A percentile compares a stretch with the other conserved stretches of the same genome.
These are phyloP conservation scores for Myotis davidii DNA, from an alignment of 2,113 vertebrate genomes.

Conservation along the genomic window DNA sequence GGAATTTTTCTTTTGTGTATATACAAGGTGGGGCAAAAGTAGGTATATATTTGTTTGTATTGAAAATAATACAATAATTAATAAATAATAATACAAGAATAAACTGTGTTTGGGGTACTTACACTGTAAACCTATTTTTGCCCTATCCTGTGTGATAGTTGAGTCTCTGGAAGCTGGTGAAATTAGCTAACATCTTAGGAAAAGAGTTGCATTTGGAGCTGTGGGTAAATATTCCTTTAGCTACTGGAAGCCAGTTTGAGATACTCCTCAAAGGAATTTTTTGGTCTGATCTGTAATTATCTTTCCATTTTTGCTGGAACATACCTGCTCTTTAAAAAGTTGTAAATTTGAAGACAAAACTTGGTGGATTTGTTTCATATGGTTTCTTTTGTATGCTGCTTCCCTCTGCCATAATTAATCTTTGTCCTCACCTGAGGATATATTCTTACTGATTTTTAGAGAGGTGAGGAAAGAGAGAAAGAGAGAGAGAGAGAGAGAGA, in stretches of 20 bases:
- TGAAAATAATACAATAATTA: no score
- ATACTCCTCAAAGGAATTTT: not conserved
- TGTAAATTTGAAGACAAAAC: slow-evolving; percentile 28
- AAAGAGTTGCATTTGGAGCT: not conserved
- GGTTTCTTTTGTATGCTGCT: not conserved
- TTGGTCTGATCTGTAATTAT: not conserved
- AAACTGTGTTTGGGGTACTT: not conserved
- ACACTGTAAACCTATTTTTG: not conserved
- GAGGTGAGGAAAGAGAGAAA: no score
- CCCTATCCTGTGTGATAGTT: not conserved
- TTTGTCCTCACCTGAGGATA: not conserved
- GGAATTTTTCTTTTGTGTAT: not conserved
- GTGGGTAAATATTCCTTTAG: not conserved
- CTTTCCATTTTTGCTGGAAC: slow-evolving; percentile 3
- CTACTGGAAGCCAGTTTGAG: slow-evolving; percentile 16
- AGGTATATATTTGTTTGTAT: not conserved
- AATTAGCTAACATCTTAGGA: not conserved
- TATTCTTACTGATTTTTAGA: not conserved
- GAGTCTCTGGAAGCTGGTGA: not conserved
- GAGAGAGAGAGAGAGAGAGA: not conserved
- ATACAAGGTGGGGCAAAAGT: not conserved
- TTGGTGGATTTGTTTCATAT: slow-evolving; percentile 24
- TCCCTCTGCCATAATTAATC: not conserved
- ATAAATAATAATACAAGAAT: not conserved
- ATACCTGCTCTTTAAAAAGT: not conserved